Percentiles rank a stretch among this genome's conserved stretches.
These are phyloP conservation scores for Stenichneumon culpator DNA, from an alignment of 2,888 invertebrate genomes.

Conservation along the genomic window DNA sequence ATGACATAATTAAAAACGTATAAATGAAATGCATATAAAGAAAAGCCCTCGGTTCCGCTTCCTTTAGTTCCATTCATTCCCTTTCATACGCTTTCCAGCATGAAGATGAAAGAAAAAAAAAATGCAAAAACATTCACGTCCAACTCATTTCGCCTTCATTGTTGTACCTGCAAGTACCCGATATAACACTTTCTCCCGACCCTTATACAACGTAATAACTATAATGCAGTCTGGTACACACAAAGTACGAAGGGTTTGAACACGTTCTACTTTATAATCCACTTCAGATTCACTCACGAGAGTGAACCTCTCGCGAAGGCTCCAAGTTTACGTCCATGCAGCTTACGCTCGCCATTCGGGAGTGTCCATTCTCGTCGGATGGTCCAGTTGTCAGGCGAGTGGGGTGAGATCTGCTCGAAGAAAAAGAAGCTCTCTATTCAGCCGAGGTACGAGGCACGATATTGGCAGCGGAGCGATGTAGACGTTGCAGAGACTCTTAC, in stretches of 20 bases:
- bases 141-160: conserved; percentile 26
- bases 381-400: conserved; percentile 18
- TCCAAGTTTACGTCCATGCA: conserved; percentile 64
- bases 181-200: conserved; percentile 17
- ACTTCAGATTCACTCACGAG: conserved; percentile 62
- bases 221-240: conserved; percentile 11
- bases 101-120: neutral
- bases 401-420: conserved; percentile 29
- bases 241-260: conserved; percentile 15
- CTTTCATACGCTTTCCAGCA: conserved; percentile 22
- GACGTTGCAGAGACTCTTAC: conserved; percentile 34
- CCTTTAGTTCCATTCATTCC: neutral
- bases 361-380: conserved; percentile 48
- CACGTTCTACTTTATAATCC: conserved; percentile 60
- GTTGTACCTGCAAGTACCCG: conserved; percentile 11
- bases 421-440: conserved; percentile 27
- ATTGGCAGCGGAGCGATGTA: conserved; percentile 14
- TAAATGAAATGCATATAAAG: neutral
- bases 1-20: neutral
- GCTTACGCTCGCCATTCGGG: conserved; percentile 57
- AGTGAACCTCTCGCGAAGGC: conserved; percentile 49
- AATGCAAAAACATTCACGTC: neutral
- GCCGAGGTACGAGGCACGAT: neutral
- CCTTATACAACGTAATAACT: conserved; percentile 4
- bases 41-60: neutral